Conservation (phyloP, 2,888 invertebrate species). For the Platycheirus rosarum region DNA sequence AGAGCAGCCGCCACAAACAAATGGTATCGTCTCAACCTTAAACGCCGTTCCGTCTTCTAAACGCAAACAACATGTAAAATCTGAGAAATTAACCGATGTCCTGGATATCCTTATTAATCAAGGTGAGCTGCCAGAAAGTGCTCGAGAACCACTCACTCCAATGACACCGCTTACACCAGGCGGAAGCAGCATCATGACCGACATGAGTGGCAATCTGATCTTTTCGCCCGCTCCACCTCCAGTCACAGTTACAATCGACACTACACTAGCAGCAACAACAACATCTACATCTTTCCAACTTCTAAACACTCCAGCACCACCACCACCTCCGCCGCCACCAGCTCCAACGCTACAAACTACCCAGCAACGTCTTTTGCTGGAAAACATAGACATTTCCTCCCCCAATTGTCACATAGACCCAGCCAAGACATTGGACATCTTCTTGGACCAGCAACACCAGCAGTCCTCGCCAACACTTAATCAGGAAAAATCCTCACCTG, state of each 20-base stretch:
- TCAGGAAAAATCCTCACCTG: conserved; percentile 57
- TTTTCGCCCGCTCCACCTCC: conserved; percentile 75
- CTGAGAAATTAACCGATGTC: conserved; percentile 86
- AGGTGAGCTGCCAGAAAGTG: conserved; percentile 95
- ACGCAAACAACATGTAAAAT: conserved; percentile 77
- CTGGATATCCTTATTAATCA: conserved; percentile 96
- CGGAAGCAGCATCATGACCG: conserved; percentile 77
- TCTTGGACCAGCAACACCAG: conserved; percentile 79
- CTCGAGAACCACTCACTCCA: conserved; percentile 83
- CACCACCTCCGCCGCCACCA: conserved; percentile 66
- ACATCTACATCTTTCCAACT: conserved; percentile 67
- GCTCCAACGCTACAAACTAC: conserved; percentile 55
- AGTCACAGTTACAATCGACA: conserved; percentile 76
- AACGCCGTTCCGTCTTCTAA: conserved; percentile 61
- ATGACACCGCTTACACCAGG: conserved; percentile 79
- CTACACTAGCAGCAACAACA: conserved; percentile 60
- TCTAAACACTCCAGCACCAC: conserved; percentile 74
- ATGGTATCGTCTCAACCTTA: conserved; percentile 31
- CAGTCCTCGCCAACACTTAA: conserved; percentile 76
- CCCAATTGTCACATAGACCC: conserved; percentile 79
- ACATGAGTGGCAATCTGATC: conserved; percentile 76
- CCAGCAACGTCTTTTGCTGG: conserved; percentile 75
- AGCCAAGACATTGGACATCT: conserved; percentile 81
- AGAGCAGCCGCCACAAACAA: conserved; percentile 39
- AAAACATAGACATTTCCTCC: conserved; percentile 81